Evolutionary conservation across 2,113 vertebrate species (phyloP).

Genomic region (Deroptyus accipitrinus): DNA sequence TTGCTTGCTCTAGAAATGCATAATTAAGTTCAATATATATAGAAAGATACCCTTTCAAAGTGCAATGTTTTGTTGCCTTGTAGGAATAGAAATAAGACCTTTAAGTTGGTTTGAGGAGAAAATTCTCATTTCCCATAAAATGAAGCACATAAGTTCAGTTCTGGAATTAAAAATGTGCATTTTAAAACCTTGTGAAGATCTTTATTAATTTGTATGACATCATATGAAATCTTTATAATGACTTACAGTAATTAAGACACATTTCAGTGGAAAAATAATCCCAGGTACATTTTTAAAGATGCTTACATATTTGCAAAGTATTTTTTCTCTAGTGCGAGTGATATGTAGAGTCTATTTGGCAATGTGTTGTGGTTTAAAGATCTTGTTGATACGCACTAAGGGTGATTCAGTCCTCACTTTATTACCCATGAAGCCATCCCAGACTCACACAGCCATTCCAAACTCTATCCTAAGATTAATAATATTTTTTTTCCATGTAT

Average conservation of each 20-base stretch:
- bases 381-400: neutral
- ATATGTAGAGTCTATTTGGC: neutral
- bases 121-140: neutral
- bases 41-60: neutral
- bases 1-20: neutral
- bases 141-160: fast-evolving
- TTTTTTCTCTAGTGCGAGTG: neutral
- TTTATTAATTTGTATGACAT: neutral
- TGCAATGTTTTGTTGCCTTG: neutral
- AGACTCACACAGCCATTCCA: neutral
- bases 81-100: neutral
- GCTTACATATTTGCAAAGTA: neutral
- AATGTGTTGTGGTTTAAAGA: neutral
- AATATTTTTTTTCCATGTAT: neutral
- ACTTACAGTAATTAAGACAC: neutral
- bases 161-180: neutral
- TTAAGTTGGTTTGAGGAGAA: neutral
- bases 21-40: neutral
- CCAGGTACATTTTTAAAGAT: neutral
- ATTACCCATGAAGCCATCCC: neutral
- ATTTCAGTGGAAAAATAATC: neutral
- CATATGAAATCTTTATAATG: neutral
- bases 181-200: neutral
- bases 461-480: neutral
- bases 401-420: neutral